A percentile compares a stretch with the other conserved stretches of the same genome.
Conservation (phyloP, 1,140 invertebrate species). For the Drosophila baimaii region DNA sequence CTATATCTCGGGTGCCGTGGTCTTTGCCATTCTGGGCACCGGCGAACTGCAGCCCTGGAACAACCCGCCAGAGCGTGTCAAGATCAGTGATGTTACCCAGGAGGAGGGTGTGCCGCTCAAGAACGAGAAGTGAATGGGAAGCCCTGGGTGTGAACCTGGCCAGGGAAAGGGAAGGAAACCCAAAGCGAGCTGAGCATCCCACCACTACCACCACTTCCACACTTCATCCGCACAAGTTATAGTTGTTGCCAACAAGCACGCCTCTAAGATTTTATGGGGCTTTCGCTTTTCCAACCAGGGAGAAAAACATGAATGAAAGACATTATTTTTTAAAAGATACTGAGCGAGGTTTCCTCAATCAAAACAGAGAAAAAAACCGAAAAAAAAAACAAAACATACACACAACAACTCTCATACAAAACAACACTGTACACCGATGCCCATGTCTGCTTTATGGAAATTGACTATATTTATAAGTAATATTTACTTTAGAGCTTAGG, state of each 20-base stretch:
- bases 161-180: neutral
- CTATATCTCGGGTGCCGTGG: slow-evolving; percentile 89
- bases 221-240: slow-evolving; percentile 72
- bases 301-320: slow-evolving; percentile 61
- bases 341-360: slow-evolving; percentile 58
- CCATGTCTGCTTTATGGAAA: slow-evolving; percentile 55
- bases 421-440: slow-evolving; percentile 37
- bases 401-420: slow-evolving; percentile 40
- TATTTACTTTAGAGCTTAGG: slow-evolving; percentile 68
- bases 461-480: slow-evolving; percentile 75
- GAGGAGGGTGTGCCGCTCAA: slow-evolving; percentile 83
- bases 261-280: slow-evolving; percentile 62
- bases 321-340: slow-evolving; percentile 66
- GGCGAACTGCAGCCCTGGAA: slow-evolving; percentile 88
- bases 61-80: slow-evolving; percentile 79
- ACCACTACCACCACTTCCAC: slow-evolving; percentile 2
- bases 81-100: slow-evolving; percentile 57
- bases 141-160: neutral
- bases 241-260: slow-evolving; percentile 67
- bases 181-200: slow-evolving; percentile 7
- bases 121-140: slow-evolving; percentile 57
- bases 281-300: slow-evolving; percentile 24
- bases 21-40: slow-evolving; percentile 89
- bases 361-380: slow-evolving; percentile 1
- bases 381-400: slow-evolving; percentile 2